These are phyloP conservation scores for Cerastis rubricosa DNA, from an alignment of 2,888 invertebrate genomes.

Conservation along the genomic window DNA sequence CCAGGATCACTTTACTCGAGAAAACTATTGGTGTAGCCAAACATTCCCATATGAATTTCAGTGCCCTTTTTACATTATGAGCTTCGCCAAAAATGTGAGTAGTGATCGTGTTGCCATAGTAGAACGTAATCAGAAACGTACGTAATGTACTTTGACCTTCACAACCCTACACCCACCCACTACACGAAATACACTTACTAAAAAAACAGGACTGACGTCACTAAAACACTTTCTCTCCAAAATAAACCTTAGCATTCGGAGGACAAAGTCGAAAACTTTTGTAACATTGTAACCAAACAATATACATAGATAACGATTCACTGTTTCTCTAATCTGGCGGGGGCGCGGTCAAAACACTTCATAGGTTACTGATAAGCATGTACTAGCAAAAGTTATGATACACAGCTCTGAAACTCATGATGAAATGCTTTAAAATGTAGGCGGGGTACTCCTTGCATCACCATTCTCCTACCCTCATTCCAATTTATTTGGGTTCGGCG, in stretches of 20 bases:
- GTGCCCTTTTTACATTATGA: background rate
- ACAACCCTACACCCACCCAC: constrained; percentile 28
- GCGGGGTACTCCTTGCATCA: background rate
- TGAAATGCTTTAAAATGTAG: background rate
- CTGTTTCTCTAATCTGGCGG: constrained; percentile 51
- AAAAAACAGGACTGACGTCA: constrained; percentile 47
- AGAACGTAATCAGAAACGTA: constrained; percentile 7
- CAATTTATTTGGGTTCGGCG: no score
- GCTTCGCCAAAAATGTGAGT: background rate
- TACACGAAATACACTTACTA: constrained; percentile 28
- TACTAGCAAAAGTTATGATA: constrained; percentile 25
- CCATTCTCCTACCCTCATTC: no score
- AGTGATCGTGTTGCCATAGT: background rate
- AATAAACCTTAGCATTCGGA: constrained; percentile 36
- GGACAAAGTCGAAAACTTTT: constrained; percentile 38
- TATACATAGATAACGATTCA: constrained; percentile 42
- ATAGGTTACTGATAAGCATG: constrained; percentile 56
- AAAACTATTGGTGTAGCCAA: background rate
- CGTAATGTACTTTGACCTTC: constrained; percentile 19
- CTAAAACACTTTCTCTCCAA: background rate
- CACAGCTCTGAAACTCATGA: constrained; percentile 13
- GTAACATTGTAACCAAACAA: constrained; percentile 3
- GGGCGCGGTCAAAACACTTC: constrained; percentile 65
- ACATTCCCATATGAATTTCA: background rate
- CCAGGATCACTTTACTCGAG: background rate